phyloP scores from a whole-genome alignment of 2,797 vertebrate genomes.

The Pseudochirops cupreus region DNA sequence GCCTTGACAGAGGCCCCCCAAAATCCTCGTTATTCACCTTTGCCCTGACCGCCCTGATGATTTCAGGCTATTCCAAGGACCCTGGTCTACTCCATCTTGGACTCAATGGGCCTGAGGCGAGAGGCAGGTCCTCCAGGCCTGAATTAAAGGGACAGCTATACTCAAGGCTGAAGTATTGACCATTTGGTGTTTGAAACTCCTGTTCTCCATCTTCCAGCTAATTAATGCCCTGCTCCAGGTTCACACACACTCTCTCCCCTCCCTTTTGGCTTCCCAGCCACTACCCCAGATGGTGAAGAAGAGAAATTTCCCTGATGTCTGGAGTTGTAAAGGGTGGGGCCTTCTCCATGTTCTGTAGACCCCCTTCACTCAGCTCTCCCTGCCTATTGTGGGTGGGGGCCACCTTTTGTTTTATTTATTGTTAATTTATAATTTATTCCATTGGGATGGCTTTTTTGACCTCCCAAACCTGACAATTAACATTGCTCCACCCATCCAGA shows the following conservation, averaged over 20 bases:
- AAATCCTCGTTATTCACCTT: conserved; percentile 97
- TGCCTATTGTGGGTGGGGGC: conserved; percentile 75
- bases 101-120: conserved; percentile 47
- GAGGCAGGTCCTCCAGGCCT: conserved; percentile 67
- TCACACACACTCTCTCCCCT: conserved; percentile 64
- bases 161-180: conserved; percentile 63
- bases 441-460: conserved; percentile 79
- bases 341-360: conserved; percentile 59
- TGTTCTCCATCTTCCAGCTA: conserved; percentile 54
- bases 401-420: conserved; percentile 82
- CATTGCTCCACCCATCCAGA: conserved; percentile 60
- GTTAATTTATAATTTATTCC: conserved; percentile 83
- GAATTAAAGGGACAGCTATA: conserved; percentile 71
- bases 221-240: conserved; percentile 64
- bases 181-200: conserved; percentile 74
- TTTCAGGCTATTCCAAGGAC: conserved; percentile 53
- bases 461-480: conserved; percentile 75
- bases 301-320: conserved; percentile 62
- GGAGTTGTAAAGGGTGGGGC: neutral
- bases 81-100: conserved; percentile 41
- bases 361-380: conserved; percentile 67
- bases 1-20: conserved; percentile 98
- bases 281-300: conserved; percentile 58
- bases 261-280: conserved; percentile 65
- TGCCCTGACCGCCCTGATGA: conserved; percentile 86